phyloP scores from a whole-genome alignment of 92 coral and sea anemone species.

The Epizoanthus ramosus region DNA sequence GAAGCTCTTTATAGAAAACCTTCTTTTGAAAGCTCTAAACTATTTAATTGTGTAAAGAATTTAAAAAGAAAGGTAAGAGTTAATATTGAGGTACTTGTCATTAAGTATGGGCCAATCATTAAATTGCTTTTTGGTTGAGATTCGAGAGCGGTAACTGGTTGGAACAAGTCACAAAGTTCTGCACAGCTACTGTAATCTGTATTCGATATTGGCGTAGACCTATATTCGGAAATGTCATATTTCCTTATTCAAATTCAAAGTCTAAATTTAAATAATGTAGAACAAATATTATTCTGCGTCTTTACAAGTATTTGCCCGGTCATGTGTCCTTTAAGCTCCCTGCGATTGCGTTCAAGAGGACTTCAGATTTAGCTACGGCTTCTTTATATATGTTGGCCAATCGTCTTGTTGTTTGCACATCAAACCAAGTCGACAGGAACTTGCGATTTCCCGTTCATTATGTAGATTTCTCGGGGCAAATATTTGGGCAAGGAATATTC shows the following conservation, averaged over 20 bases:
- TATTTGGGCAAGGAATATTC: slow-evolving; percentile 6
- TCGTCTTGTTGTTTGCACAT: too few relatives aligned
- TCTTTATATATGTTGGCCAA: too few relatives aligned
- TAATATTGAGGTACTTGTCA: not conserved
- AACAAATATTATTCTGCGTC: slow-evolving; percentile 6
- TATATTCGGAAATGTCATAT: not conserved
- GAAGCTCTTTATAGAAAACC: not conserved
- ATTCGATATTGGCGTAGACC: not conserved
- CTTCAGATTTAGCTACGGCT: not conserved
- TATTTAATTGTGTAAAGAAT: not conserved
- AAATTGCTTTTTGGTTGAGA: not conserved
- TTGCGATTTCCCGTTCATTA: slow-evolving; percentile 8
- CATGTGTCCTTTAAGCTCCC: not conserved
- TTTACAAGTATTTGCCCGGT: slow-evolving; percentile 15
- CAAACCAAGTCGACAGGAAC: not conserved
- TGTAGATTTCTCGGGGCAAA: slow-evolving; percentile 19
- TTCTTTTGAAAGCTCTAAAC: not conserved
- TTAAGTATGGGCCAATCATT: too few relatives aligned
- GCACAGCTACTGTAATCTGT: too few relatives aligned
- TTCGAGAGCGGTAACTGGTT: not conserved
- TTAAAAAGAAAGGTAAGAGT: not conserved
- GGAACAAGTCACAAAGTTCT: too few relatives aligned
- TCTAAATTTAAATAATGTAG: not conserved
- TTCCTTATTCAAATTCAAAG: slow-evolving; percentile 11
- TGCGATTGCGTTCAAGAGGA: not conserved